Conservation (phyloP, 2,888 invertebrate genomes). For the Asteroscopus sphinx region DNA sequence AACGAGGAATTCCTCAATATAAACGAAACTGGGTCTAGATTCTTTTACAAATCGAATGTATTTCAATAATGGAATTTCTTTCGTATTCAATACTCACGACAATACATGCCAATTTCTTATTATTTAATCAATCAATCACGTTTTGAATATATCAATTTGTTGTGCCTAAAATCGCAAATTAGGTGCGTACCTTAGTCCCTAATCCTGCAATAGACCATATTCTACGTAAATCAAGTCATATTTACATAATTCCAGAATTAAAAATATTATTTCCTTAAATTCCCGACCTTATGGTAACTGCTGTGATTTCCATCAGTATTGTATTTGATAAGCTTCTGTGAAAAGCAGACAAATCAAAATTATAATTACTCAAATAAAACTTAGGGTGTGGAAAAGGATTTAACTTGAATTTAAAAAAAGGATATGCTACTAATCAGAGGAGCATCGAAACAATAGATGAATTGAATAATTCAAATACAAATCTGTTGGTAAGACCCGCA, state of each 20-base stretch:
- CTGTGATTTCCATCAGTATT: neutral
- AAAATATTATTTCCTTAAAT: constrained; percentile 32
- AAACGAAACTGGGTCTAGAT: constrained; percentile 62
- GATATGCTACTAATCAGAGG: constrained; percentile 55
- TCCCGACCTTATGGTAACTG: neutral
- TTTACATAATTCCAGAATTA: constrained; percentile 55
- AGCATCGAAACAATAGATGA: constrained; percentile 69
- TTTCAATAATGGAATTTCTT: constrained; percentile 35
- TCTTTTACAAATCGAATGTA: constrained; percentile 50
- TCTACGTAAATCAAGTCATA: constrained; percentile 53
- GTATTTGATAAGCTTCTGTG: no score
- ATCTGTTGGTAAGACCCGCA: constrained; percentile 67
- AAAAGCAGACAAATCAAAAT: no score
- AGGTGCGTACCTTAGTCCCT: constrained; percentile 17
- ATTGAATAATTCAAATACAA: constrained; percentile 79
- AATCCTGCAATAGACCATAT: constrained; percentile 41
- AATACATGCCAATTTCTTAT: constrained; percentile 26
- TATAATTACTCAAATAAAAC: constrained; percentile 6
- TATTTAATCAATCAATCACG: constrained; percentile 19
- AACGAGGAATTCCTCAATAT: constrained; percentile 62
- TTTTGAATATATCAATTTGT: constrained; percentile 12
- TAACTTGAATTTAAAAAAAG: constrained; percentile 44
- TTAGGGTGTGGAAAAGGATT: constrained; percentile 26
- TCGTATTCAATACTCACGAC: constrained; percentile 29
- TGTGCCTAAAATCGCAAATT: constrained; percentile 27